Evolutionary conservation across 2,888 invertebrate species (phyloP), one percentile per base, ranked within the genome.

Genomic region (Eledone cirrhosa): DNA sequence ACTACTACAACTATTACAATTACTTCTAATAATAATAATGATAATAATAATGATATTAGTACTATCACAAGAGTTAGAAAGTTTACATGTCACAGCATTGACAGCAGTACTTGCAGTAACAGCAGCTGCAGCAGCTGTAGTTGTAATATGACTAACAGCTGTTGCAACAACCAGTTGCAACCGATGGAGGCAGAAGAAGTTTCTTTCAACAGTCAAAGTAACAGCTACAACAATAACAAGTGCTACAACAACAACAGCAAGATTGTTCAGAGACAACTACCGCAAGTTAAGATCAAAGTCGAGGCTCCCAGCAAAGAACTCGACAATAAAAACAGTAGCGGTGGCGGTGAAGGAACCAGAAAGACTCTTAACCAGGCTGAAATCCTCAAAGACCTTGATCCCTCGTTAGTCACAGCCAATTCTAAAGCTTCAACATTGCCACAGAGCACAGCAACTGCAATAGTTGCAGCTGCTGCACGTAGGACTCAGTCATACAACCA

Each of bases 401-500:
- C n/a, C 8, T 8, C 11, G 2, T 24, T 48, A 19, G 41, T 29
- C n/a, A 5, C 47, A n/a, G 24, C 27, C 2, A 53, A 33, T 48
- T 31, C 76, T 22, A 53, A 47, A 24, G 27, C 29, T 13, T 48
- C 48, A 11, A 29, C 76, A 47, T 33, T 69, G 33, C 24, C 69
- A 0, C 41, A 63, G 22, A 65, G 63, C 27, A 33, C 63, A 14
- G 27, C 47, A 63, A 22, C 27, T 14, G 29, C 69, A 13, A 41
- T 63, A 29, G n/a, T 65, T 33, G 24, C 47, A 13, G 47, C 76
- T 11, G 59, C 47, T 22, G 74, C 22, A 22, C 48, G 47, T 24
- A 13, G 48, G 33, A 72, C 77, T 69, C 63, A 33, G 27, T 27
- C 48, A 31, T 72, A n/a, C n/a, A 53, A 63, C 41, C 41, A 79